Conservation (phyloP, 2,888 invertebrate genomes). For the Drosophila macrospina region DNA sequence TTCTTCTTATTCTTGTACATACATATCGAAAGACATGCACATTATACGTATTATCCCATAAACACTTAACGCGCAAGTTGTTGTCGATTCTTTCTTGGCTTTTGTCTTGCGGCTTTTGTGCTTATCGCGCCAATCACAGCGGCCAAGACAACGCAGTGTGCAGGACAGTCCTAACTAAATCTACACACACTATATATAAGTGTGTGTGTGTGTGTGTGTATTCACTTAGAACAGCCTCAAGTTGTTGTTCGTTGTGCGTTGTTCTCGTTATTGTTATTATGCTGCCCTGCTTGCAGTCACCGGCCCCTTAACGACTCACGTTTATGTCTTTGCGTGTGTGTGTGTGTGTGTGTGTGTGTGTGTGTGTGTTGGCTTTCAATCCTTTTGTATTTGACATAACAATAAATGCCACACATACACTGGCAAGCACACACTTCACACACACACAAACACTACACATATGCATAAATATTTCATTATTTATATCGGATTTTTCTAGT, state of each 20-base stretch:
- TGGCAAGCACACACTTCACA: conserved; percentile 26
- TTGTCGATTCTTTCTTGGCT: conserved; percentile 55
- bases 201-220: conserved; percentile 24
- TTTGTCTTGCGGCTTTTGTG: conserved; percentile 66
- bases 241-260: conserved; percentile 56
- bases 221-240: conserved; percentile 65
- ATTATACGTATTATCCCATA: conserved; percentile 65
- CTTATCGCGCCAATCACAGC: conserved; percentile 70
- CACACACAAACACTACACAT: conserved; percentile 21
- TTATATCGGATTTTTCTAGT: conserved; percentile 68
- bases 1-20: conserved; percentile 32
- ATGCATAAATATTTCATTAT: conserved; percentile 76
- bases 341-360: conserved; percentile 34
- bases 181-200: conserved; percentile 16
- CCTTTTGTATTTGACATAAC: conserved; percentile 72
- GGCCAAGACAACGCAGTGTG: conserved; percentile 31
- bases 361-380: conserved; percentile 52
- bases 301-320: conserved; percentile 31
- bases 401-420: conserved; percentile 51
- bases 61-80: conserved; percentile 75
- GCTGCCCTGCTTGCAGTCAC: conserved; percentile 38
- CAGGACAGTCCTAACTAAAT: conserved; percentile 47
- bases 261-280: conserved; percentile 74
- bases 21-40: conserved; percentile 14
- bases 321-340: conserved; percentile 27